phyloP scores from a whole-genome alignment of 2,113 vertebrate genomes.

The Leucoraja erinaceus region DNA sequence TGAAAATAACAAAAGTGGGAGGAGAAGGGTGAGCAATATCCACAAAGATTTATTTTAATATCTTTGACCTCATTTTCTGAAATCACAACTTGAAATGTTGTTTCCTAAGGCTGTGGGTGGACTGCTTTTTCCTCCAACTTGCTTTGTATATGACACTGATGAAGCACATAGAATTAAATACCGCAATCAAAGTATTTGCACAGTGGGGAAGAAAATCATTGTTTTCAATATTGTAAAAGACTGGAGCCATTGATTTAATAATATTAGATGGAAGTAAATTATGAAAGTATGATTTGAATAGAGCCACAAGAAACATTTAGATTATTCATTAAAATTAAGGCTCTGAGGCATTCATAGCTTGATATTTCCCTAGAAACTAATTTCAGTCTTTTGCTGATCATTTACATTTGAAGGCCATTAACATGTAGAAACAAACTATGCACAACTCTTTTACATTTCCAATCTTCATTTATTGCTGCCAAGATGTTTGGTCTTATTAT shows the following conservation, averaged over 20 bases:
- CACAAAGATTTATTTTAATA: constrained; percentile 12
- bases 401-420: background rate
- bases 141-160: background rate
- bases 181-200: background rate
- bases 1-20: constrained; percentile 93
- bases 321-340: background rate
- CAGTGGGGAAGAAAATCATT: background rate
- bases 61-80: constrained; percentile 1
- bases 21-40: constrained; percentile 85
- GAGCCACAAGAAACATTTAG: background rate
- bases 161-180: background rate
- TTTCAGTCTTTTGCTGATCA: background rate
- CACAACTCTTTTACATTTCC: background rate
- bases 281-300: background rate
- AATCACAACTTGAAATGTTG: background rate
- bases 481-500: background rate
- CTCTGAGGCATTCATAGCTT: background rate
- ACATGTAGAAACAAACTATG: background rate
- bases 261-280: background rate
- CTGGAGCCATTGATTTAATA: background rate
- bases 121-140: background rate
- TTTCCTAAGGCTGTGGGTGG: background rate
- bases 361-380: background rate
- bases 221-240: background rate
- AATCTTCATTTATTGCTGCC: background rate